phyloP scores from a whole-genome alignment of 2,888 invertebrate species.

The Amphiduros pacificus region DNA sequence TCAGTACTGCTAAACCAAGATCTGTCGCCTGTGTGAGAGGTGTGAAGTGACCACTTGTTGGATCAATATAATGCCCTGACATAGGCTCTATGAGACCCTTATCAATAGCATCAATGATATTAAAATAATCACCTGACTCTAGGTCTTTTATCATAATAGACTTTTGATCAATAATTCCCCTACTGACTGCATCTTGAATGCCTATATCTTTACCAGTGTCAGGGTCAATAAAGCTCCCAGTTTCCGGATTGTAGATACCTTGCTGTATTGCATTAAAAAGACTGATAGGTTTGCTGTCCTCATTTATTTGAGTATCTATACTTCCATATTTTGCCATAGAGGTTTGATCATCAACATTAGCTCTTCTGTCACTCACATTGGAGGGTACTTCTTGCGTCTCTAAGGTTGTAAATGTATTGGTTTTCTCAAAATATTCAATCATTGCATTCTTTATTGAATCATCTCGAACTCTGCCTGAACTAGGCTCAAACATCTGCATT shows the following conservation, averaged over 20 bases:
- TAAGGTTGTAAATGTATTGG: background rate
- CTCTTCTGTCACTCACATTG: background rate
- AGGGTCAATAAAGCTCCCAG: conserved; percentile 68
- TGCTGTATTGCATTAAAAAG: conserved; percentile 39
- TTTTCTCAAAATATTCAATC: background rate
- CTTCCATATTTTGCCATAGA: background rate
- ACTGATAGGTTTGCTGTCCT: conserved; percentile 33
- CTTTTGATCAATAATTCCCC: conserved; percentile 55
- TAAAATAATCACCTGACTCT: background rate
- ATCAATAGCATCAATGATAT: background rate
- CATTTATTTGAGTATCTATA: conserved; percentile 31
- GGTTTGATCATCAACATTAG: background rate
- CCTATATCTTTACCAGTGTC: conserved; percentile 79
- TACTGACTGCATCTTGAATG: conserved; percentile 72
- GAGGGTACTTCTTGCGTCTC: no score
- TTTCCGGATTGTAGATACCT: conserved; percentile 64
- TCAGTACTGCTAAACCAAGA: background rate
- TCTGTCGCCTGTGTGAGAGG: background rate
- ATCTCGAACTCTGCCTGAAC: conserved; percentile 20
- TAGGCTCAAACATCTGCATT: conserved; percentile 81
- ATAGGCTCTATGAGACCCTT: background rate
- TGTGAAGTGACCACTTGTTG: background rate
- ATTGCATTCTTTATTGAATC: background rate
- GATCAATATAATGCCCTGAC: background rate
- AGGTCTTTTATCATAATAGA: background rate